A percentile compares a stretch with the other conserved stretches of the same genome.
Conservation (phyloP, 2,888 invertebrate species). For the Thymelicus acteon region DNA sequence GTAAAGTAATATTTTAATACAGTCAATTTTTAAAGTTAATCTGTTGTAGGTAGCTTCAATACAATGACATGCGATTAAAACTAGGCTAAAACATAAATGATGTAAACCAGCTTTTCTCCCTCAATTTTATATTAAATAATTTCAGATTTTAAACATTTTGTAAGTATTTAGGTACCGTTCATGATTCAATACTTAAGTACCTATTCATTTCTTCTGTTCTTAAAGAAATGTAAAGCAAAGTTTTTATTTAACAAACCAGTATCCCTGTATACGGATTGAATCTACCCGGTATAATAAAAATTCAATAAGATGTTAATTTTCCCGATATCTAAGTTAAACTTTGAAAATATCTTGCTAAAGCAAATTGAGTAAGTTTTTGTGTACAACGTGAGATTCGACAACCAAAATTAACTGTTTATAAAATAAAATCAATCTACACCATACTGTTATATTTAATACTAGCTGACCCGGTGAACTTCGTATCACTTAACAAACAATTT, state of each 20-base stretch:
- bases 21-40: neutral
- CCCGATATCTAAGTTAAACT: constrained; percentile 71
- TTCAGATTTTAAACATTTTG: no score
- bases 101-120: no score
- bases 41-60: neutral
- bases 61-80: no score
- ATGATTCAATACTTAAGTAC: no score
- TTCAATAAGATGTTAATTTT: constrained; percentile 83
- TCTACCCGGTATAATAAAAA: constrained; percentile 76
- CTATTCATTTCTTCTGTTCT: no score
- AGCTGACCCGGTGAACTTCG: no score
- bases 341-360: constrained; percentile 71
- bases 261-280: constrained; percentile 54
- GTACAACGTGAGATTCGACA: constrained; percentile 47
- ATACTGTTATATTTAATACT: no score
- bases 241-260: constrained; percentile 40
- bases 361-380: constrained; percentile 62
- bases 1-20: neutral
- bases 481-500: no score
- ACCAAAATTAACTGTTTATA: constrained; percentile 20
- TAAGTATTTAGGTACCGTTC: no score
- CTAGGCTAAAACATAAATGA: no score
- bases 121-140: no score
- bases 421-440: no score
- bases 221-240: constrained; percentile 6